Conservation (phyloP, 2,888 invertebrate species). For the Ctena decussata region DNA sequence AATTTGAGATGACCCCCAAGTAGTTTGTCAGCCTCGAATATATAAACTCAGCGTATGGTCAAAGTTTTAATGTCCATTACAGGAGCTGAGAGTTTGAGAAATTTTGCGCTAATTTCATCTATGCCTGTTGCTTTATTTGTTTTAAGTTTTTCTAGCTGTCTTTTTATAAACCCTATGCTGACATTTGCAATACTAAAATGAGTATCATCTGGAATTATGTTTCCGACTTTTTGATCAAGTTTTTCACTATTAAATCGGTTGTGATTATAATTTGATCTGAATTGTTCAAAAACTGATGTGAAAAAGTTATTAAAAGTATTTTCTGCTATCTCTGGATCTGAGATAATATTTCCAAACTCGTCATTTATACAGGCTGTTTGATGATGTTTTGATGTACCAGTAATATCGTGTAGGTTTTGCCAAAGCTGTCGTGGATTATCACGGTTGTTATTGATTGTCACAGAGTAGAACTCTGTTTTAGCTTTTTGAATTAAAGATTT, state of each 20-base stretch:
- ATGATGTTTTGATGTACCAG: neutral
- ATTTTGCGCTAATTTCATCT: neutral
- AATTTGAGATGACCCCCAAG: too few relatives aligned
- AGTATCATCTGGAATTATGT: neutral
- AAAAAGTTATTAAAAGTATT: neutral
- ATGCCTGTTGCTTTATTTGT: neutral
- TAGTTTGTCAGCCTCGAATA: too few relatives aligned
- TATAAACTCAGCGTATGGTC: too few relatives aligned
- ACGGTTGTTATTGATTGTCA: too few relatives aligned
- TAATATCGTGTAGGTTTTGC: too few relatives aligned
- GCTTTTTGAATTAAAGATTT: neutral
- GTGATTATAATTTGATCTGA: neutral
- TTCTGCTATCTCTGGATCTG: neutral
- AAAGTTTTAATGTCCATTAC: too few relatives aligned
- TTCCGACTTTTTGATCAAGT: too few relatives aligned
- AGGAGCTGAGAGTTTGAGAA: too few relatives aligned
- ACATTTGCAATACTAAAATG: neutral
- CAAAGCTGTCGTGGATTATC: too few relatives aligned
- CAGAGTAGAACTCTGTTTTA: neutral
- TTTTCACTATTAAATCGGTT: neutral
- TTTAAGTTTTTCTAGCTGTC: too few relatives aligned
- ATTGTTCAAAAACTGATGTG: neutral
- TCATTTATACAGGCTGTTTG: neutral
- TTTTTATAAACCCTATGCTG: neutral
- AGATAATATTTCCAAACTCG: too few relatives aligned